Conservation (phyloP, 2,113 vertebrate species). For the Suricata suricatta region DNA sequence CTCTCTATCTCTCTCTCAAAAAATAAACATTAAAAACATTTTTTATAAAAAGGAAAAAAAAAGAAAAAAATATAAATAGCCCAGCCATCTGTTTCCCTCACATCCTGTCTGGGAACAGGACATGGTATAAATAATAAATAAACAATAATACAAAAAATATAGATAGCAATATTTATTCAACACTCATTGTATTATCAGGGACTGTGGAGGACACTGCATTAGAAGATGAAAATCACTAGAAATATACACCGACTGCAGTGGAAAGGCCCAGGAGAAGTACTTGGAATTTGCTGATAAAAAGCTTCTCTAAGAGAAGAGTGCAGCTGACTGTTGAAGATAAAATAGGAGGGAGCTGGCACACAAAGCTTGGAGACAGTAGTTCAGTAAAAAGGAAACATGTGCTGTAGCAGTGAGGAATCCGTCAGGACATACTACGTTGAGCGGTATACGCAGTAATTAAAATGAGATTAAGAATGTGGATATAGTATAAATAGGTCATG, state of each 20-base stretch:
- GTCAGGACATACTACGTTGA: neutral
- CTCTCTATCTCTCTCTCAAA: too few species aligned
- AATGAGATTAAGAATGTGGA: neutral
- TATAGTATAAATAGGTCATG: neutral
- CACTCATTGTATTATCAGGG: neutral
- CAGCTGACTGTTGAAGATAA: neutral
- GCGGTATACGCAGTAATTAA: neutral
- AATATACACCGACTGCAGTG: neutral
- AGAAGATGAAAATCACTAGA: neutral
- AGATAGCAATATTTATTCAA: neutral
- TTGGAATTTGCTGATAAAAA: neutral
- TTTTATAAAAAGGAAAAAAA: too few species aligned
- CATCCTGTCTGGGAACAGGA: neutral
- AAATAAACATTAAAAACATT: too few species aligned
- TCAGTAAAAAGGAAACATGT: neutral
- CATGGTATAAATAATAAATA: neutral
- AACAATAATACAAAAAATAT: neutral
- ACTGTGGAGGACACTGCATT: neutral
- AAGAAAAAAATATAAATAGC: neutral
- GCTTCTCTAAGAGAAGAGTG: neutral
- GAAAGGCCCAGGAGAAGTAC: neutral
- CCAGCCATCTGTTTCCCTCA: neutral
- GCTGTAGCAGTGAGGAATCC: neutral
- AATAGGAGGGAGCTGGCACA: neutral
- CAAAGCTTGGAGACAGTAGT: neutral